Evolutionary conservation across 2,797 vertebrate species (phyloP), one percentile per base, ranked within the genome.

Genomic region (Chaunax sp.): DNA sequence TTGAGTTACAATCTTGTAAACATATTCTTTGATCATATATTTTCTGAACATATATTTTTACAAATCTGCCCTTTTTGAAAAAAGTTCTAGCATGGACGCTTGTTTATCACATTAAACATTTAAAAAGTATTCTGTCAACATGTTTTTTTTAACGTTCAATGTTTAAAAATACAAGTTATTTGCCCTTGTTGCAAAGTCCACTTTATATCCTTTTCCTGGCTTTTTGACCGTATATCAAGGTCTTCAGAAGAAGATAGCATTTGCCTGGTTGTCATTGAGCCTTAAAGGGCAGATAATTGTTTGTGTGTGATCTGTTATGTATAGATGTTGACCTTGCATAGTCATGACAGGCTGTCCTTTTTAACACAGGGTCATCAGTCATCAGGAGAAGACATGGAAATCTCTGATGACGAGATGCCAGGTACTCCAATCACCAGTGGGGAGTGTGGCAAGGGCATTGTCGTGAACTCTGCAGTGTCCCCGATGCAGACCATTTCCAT

Each of bases 321-420:
- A 2, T 3, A n/a, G 3, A n/a, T 8, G 35, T 54, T 50, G 43
- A 22, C 18, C 20, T 11, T 15, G 7, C 23, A 7, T 12, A 23
- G 28, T 43, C 4, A n/a, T 80, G 46, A 84, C 67, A 16, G 5
- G 9, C 53, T 59, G 22, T 77, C 28, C 33, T 7, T 20, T 30
- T 46, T 19, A 26, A 5, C 57, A 14, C 90, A 99, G 98, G 91
- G 85, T 77, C 94, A 95, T 73, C 96, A 96, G 83, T 99, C 98
- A 20, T 99, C 98, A 0, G 98, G 97, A 13, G 98, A 99, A 83
- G 98, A 99, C 92, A 99, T 99, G 98, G 98, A 99, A 75, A 99
- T 99, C 90, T 99, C 98, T 0, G 98, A 99, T 0, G 97, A 99
- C 0, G 98, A 99, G 94, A 96, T 96, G 95, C 96, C 95, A 0